Conservation (phyloP, 2,113 vertebrate species). For the Cyphomyrus discorhynchus region DNA sequence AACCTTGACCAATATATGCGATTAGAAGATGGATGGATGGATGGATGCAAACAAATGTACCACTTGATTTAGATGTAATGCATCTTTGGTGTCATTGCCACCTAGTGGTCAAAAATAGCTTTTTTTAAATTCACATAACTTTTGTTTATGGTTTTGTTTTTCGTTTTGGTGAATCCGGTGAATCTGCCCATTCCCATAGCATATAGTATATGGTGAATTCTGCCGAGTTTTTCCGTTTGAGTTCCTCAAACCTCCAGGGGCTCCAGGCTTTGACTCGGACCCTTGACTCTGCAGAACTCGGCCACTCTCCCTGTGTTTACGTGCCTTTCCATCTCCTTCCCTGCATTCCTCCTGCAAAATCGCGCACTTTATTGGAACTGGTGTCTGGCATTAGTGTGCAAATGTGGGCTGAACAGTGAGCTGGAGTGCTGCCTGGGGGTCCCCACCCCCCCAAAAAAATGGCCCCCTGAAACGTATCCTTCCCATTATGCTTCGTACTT, state of each 20-base stretch:
- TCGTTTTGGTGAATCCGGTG: background rate
- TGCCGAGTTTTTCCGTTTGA: background rate
- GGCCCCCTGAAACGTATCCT: background rate
- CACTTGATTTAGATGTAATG: background rate
- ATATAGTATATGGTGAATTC: background rate
- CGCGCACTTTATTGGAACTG: background rate
- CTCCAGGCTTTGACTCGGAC: background rate
- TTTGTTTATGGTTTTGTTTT: background rate
- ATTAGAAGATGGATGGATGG: background rate
- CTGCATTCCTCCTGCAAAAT: background rate
- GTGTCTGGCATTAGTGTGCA: background rate
- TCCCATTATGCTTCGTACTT: background rate
- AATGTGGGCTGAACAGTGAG: background rate
- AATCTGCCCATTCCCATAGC: background rate
- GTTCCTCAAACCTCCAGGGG: background rate
- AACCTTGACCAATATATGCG: background rate
- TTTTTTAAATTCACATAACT: background rate
- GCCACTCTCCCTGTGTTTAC: background rate
- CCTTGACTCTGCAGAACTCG: background rate
- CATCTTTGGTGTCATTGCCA: constrained; percentile 9
- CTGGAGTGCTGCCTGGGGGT: background rate
- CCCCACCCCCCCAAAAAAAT: background rate
- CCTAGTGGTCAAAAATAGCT: constrained; percentile 4
- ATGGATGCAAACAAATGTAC: background rate
- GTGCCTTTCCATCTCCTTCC: background rate